Evolutionary conservation across 2,888 invertebrate genomes (phyloP).

Genomic region (Flexamia atlantica): DNA sequence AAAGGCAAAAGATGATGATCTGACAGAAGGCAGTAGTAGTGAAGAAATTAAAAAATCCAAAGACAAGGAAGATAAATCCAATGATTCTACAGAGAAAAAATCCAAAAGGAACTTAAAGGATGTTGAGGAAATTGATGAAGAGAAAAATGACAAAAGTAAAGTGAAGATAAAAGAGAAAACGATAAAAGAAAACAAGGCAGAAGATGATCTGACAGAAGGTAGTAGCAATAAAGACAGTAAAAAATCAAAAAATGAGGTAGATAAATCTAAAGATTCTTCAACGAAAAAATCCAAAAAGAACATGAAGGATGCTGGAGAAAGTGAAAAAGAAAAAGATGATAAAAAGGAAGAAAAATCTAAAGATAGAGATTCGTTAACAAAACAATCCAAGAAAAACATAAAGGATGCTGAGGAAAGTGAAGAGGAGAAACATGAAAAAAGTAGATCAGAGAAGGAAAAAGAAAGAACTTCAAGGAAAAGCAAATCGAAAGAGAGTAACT

Average conservation of each 20-base stretch:
- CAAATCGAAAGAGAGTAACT: not conserved
- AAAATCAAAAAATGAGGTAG: not conserved
- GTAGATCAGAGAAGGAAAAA: not conserved
- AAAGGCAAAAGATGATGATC: not conserved
- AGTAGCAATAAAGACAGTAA: not conserved
- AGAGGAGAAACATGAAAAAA: not conserved
- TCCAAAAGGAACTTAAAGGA: not conserved
- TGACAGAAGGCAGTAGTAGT: not conserved
- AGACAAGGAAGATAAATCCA: not conserved
- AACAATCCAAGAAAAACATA: not conserved
- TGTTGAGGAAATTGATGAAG: not conserved
- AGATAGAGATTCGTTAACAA: not conserved
- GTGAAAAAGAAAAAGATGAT: too few species aligned
- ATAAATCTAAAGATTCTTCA: too few species aligned
- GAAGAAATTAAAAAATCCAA: not conserved
- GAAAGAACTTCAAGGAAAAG: constrained; percentile 6
- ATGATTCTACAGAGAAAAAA: not conserved
- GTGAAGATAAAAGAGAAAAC: not conserved
- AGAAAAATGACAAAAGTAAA: not conserved
- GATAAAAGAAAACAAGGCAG: not conserved
- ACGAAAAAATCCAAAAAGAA: too few species aligned
- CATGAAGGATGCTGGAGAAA: not conserved
- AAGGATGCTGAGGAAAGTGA: not conserved
- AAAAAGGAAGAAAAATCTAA: too few species aligned
- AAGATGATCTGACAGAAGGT: too few species aligned